These are phyloP conservation scores for Leucoraja ocellata DNA, from an alignment of 2,797 vertebrate genomes.

Conservation along the genomic window DNA sequence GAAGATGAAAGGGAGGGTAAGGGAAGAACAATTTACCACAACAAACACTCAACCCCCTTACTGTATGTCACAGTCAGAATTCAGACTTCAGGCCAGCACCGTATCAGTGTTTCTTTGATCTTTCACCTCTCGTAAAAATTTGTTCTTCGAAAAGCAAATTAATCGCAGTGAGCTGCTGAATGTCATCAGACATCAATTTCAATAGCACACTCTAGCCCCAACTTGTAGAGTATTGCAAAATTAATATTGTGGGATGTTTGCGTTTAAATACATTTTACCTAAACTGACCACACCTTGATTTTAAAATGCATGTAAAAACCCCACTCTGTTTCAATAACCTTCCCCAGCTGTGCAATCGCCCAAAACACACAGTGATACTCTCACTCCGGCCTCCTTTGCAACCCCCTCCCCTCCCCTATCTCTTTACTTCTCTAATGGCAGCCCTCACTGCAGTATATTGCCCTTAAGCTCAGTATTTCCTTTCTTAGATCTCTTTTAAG, in stretches of 20 bases:
- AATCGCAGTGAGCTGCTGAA: not conserved
- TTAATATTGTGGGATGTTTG: not conserved
- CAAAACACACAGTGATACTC: not conserved
- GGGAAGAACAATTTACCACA: not conserved
- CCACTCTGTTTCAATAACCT: not conserved
- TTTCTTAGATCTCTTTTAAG: not conserved
- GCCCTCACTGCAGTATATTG: not conserved
- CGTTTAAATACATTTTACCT: not conserved
- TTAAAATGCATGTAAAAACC: not conserved
- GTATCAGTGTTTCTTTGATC: not conserved
- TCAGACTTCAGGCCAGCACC: not conserved
- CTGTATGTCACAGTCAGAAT: not conserved
- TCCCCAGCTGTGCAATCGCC: not conserved
- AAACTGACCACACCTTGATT: not conserved
- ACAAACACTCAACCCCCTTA: not conserved
- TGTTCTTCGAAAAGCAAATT: not conserved
- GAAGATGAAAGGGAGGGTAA: not conserved
- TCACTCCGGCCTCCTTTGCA: not conserved
- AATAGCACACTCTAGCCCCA: not conserved
- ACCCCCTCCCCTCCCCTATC: not conserved
- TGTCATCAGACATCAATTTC: not conserved
- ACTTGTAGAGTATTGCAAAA: not conserved
- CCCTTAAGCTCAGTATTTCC: not conserved
- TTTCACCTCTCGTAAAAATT: not conserved
- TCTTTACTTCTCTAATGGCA: not conserved